Conservation (phyloP, 1,140 invertebrate genomes). For the Drosophila quadrilineata region DNA sequence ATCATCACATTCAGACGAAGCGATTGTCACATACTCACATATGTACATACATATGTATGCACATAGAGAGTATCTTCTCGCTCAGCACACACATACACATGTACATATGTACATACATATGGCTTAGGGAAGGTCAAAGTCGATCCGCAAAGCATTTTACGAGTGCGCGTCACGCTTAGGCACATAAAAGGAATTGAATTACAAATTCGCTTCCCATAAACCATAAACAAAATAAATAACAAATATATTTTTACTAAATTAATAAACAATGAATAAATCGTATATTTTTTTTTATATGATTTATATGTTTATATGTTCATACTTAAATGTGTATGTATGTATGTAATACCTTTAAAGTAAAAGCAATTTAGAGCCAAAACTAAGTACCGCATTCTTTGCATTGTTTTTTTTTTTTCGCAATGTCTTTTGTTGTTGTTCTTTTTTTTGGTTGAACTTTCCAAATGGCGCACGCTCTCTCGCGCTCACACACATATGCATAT, state of each 20-base stretch:
- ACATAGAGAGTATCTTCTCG: too few relatives aligned
- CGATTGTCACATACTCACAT: background rate
- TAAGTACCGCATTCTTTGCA: conserved; percentile 24
- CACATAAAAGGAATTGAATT: conserved; percentile 23
- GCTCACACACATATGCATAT: background rate
- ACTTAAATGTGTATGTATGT: background rate
- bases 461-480: conserved; percentile 36
- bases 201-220: conserved; percentile 2
- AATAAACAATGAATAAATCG: too few relatives aligned
- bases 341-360: too few relatives aligned
- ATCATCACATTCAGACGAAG: too few relatives aligned
- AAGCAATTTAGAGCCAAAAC: background rate
- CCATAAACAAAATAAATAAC: background rate
- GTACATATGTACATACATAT: background rate
- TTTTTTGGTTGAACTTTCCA: conserved; percentile 69
- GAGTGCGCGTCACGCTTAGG: background rate
- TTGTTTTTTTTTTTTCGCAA: conserved; percentile 46
- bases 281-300: too few relatives aligned
- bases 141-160: background rate
- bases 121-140: conserved; percentile 1
- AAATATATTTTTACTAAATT: too few relatives aligned
- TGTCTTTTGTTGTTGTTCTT: too few relatives aligned
- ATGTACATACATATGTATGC: background rate
- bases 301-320: too few relatives aligned
- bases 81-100: background rate